phyloP scores from a whole-genome alignment of 2,113 vertebrate genomes.

The Romanogobio albipinnatus region DNA sequence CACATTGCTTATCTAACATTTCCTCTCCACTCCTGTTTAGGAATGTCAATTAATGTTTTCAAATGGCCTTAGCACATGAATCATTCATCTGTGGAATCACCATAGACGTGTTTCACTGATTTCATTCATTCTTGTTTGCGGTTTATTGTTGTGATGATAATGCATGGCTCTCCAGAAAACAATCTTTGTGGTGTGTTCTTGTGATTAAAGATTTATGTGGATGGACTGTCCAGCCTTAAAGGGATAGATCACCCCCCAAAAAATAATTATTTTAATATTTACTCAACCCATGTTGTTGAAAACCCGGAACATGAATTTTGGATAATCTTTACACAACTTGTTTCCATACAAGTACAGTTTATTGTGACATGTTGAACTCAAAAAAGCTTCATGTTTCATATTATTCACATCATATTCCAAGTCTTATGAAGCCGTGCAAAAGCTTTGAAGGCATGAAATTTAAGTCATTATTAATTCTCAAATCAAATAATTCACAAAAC shows the following conservation, averaged over 20 bases:
- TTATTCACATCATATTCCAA: background rate
- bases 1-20: background rate
- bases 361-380: background rate
- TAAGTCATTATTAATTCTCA: too few relatives aligned
- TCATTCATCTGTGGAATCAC: background rate
- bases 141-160: slow-evolving; percentile 23
- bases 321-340: background rate
- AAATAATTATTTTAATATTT: background rate
- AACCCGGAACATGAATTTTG: background rate
- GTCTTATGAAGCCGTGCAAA: background rate
- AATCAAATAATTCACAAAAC: too few relatives aligned
- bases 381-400: background rate
- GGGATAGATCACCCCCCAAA: background rate
- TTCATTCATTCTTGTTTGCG: background rate
- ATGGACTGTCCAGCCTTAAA: slow-evolving; percentile 5
- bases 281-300: background rate
- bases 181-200: slow-evolving; percentile 35
- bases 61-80: slow-evolving; percentile 26
- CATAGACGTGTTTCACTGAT: background rate
- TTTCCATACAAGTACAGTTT: background rate
- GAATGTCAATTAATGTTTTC: slow-evolving; percentile 9
- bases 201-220: slow-evolving; percentile 38
- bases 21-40: background rate
- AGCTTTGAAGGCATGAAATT: background rate
- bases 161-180: slow-evolving; percentile 41